Percentiles rank a stretch among this genome's conserved stretches.
phyloP scores from a whole-genome alignment of 2,113 vertebrate species.

The Archilochus colubris region DNA sequence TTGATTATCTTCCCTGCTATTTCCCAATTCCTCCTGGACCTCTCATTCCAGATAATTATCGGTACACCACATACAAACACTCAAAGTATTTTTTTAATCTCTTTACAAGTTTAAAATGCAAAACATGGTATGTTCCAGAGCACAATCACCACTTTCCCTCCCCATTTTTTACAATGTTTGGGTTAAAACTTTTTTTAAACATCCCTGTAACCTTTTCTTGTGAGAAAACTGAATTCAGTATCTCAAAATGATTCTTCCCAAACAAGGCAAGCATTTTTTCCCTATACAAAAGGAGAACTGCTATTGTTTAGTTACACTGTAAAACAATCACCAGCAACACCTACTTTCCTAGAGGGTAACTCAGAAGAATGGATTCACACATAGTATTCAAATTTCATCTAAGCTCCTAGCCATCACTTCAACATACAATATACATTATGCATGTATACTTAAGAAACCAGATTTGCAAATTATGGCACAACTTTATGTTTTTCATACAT shows the following conservation, averaged over 20 bases:
- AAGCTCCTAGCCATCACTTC: neutral
- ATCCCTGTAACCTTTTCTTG: neutral
- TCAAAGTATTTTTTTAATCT: neutral
- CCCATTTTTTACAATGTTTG: neutral
- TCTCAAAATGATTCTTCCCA: neutral
- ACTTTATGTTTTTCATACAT: neutral
- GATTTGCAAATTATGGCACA: neutral
- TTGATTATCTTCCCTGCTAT: neutral
- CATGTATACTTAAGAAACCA: neutral
- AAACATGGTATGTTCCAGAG: neutral
- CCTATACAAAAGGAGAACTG: neutral
- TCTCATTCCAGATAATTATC: conserved; percentile 1
- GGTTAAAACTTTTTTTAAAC: neutral
- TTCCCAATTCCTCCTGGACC: neutral
- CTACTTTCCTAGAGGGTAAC: neutral
- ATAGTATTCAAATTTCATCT: neutral
- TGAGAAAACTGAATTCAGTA: neutral
- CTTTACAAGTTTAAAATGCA: neutral
- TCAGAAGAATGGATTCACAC: neutral
- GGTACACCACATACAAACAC: neutral
- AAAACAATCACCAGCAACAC: neutral
- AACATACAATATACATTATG: neutral
- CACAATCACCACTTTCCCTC: neutral
- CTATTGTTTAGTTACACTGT: neutral
- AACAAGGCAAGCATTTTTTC: neutral